phyloP scores from a whole-genome alignment of 2,797 vertebrate species.

The Onychomys torridus region DNA sequence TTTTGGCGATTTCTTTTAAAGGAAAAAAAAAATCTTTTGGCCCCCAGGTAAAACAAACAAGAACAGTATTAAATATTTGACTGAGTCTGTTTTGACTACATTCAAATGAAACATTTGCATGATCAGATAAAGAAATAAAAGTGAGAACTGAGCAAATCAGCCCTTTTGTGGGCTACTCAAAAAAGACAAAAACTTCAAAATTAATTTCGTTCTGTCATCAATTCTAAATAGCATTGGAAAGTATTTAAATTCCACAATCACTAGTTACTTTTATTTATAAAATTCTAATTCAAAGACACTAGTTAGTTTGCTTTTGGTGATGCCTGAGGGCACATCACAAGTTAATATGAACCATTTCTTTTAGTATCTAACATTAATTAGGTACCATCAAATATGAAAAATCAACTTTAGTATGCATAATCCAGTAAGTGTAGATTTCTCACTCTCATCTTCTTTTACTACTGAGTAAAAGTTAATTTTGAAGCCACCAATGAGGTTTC shows the following conservation, averaged over 20 bases:
- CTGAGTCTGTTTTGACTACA: constrained; percentile 54
- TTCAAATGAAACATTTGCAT: constrained; percentile 51
- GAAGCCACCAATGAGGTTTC: constrained; percentile 45
- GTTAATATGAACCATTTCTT: constrained; percentile 45
- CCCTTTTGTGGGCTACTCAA: background rate
- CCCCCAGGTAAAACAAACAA: constrained; percentile 43
- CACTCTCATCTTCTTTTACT: background rate
- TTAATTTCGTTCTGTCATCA: constrained; percentile 60
- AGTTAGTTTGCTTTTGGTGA: constrained; percentile 60
- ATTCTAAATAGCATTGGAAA: constrained; percentile 22
- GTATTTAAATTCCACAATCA: constrained; percentile 28
- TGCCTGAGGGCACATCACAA: constrained; percentile 10
- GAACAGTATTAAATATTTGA: constrained; percentile 43
- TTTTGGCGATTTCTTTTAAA: constrained; percentile 80
- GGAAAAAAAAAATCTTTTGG: constrained; percentile 59
- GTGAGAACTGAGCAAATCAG: constrained; percentile 25
- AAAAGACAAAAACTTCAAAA: constrained; percentile 37
- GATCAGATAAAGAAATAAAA: constrained; percentile 55
- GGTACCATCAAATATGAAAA: constrained; percentile 56
- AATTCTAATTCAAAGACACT: constrained; percentile 49
- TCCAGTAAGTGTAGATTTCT: constrained; percentile 31
- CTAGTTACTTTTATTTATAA: constrained; percentile 54
- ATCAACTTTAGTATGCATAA: constrained; percentile 24
- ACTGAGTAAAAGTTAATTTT: constrained; percentile 60
- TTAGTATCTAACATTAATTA: constrained; percentile 55